Percentiles rank a stretch among this genome's conserved stretches.
Evolutionary conservation across 2,888 invertebrate species (phyloP).

Genomic region (Hecatera dysodea): DNA sequence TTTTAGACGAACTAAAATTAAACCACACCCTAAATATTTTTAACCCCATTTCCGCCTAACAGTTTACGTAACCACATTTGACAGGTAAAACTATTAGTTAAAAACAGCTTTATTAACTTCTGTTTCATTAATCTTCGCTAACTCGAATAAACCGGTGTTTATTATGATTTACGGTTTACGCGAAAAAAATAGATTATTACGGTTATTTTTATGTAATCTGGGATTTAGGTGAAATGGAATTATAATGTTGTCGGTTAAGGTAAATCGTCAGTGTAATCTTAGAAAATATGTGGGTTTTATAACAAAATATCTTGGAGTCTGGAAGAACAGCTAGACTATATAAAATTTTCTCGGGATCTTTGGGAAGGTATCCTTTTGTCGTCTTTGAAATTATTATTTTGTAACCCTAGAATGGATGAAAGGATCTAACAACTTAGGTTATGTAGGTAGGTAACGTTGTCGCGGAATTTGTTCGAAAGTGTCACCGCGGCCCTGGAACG

Average conservation of each 20-base stretch:
- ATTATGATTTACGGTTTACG: constrained; percentile 53
- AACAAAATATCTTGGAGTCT: neutral
- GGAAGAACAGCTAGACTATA: neutral
- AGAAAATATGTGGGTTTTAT: neutral
- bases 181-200: constrained; percentile 46
- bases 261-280: neutral
- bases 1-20: constrained; percentile 11
- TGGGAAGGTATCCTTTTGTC: neutral
- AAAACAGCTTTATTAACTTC: constrained; percentile 50
- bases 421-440: neutral
- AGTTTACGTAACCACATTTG: constrained; percentile 36
- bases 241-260: constrained; percentile 8
- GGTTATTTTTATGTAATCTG: constrained; percentile 34
- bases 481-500: no score
- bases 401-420: neutral
- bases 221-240: constrained; percentile 30
- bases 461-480: no score
- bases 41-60: constrained; percentile 26
- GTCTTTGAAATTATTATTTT: neutral
- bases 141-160: constrained; percentile 26
- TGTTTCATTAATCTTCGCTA: constrained; percentile 59
- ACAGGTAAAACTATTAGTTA: constrained; percentile 51
- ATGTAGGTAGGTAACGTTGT: no score
- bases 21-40: constrained; percentile 7
- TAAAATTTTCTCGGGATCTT: neutral